Base-by-base conservation (phyloP, 37 sponge, comb jelly and placozoan genomes). In the Eunapius fragilis region DNA sequence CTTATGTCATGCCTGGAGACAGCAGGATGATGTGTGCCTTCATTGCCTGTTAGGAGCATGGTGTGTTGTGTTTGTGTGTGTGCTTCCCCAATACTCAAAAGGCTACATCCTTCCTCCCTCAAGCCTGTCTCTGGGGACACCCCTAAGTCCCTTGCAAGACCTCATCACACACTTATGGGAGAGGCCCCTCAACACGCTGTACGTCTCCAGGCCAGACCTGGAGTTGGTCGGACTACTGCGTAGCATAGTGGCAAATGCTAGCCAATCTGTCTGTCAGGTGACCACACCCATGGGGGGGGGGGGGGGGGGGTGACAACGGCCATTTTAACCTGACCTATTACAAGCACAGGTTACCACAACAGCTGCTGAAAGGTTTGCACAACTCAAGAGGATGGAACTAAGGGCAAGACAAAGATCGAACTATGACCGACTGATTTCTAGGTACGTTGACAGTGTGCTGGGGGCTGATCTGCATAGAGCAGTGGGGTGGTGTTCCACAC, bases 351-450 rank as follows among this genome's bases (percentile, higher is more conserved):
- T 68, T 7, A 26, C 28, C 32, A 49, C 35, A 5, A 84, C 76
- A 14, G 87, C 91, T 14, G 45, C 4, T 19, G 30, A 71, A 26
- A 83, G 94, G 47, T 68, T 80, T 37, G 34, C 31, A 3, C 87
- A 89, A 25, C 69, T 72, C 37, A 10, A 70, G 31, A 25, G 48
- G 33, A 83, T 81, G 72, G 38, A 79, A 69, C 82, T 93, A 24
- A 33, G 91, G 28, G 86, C 90, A 23, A 37, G 94, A 67, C 94
- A 93, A 72, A 87, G 94, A 71, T 35, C 30, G 30, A 93, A 93
- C 83, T 93, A 89, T 82, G 69, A 84, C 19, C 80, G 76, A 22
- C 85, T 93, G 3, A 31, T 87, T 17, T 23, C 48, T 25, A 86
- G 89, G 93, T 88, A 26, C 0, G 37, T 27, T 5, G 32, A 25